Conservation (phyloP, 2,797 vertebrate genomes). For the Coranthus polyacanthus region DNA sequence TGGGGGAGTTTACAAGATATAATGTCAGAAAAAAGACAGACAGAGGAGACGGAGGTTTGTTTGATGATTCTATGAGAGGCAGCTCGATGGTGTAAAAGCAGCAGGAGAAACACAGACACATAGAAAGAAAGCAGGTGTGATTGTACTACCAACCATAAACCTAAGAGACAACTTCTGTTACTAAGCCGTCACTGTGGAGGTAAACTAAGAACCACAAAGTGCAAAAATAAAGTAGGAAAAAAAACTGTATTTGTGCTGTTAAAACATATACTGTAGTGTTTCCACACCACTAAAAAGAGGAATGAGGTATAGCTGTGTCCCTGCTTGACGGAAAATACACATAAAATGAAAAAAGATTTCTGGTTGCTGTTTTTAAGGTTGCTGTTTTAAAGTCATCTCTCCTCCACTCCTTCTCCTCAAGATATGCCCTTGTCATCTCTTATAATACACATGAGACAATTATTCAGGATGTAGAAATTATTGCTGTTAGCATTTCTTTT, state of each 20-base stretch:
- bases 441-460: conserved; percentile 18
- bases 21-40: conserved; percentile 23
- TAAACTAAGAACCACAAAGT: conserved; percentile 43
- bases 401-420: too few relatives aligned
- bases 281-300: conserved; percentile 42
- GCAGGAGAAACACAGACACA: conserved; percentile 13
- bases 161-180: conserved; percentile 59
- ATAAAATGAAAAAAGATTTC: conserved; percentile 1
- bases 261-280: conserved; percentile 26
- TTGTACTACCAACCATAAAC: conserved; percentile 52
- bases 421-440: conserved; percentile 18
- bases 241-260: conserved; percentile 37
- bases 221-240: conserved; percentile 22
- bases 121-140: conserved; percentile 49
- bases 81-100: conserved; percentile 42
- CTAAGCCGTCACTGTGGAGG: conserved; percentile 60
- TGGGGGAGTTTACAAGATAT: conserved; percentile 51
- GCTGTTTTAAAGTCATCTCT: too few relatives aligned
- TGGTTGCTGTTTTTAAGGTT: neutral
- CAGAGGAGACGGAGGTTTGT: conserved; percentile 18
- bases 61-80: conserved; percentile 40
- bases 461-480: conserved; percentile 49
- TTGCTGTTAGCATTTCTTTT: conserved; percentile 46
- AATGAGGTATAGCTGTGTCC: conserved; percentile 24
- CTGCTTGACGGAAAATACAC: conserved; percentile 18